These are phyloP conservation scores for Cisticola juncidis DNA, from an alignment of 2,113 vertebrate genomes.

Conservation along the genomic window DNA sequence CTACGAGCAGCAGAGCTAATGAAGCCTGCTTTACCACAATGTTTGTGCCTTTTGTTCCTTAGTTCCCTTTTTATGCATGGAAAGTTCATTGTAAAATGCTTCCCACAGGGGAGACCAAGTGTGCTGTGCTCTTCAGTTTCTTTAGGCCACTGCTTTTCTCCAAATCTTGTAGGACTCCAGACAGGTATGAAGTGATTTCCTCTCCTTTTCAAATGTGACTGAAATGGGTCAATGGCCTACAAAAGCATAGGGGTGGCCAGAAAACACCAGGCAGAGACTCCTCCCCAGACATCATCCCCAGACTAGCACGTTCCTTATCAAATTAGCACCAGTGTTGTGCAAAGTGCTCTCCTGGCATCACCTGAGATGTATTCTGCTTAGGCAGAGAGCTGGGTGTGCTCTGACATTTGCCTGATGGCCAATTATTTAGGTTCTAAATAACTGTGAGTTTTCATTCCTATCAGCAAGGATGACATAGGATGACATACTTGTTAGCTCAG, in stretches of 20 bases:
- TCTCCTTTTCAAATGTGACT: background rate
- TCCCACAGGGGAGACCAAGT: background rate
- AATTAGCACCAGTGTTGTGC: background rate
- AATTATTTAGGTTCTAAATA: background rate
- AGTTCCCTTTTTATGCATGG: background rate
- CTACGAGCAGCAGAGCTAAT: background rate
- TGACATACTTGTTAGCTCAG: background rate
- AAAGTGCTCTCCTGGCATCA: background rate
- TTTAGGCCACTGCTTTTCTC: background rate
- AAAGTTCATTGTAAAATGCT: background rate
- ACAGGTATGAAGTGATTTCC: background rate
- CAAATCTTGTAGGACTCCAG: background rate
- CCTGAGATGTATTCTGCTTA: background rate
- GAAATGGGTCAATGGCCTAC: background rate
- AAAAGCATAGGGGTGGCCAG: background rate
- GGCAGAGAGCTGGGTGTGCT: background rate
- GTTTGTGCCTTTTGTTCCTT: background rate
- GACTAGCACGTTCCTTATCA: fast-evolving
- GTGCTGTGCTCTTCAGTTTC: background rate
- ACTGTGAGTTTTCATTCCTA: background rate
- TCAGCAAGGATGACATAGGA: background rate
- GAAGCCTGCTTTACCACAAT: background rate
- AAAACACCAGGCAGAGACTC: background rate
- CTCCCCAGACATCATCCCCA: background rate
- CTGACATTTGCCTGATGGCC: background rate